Conservation (phyloP, 2,797 vertebrate genomes). For the Enteromius treurensis region DNA sequence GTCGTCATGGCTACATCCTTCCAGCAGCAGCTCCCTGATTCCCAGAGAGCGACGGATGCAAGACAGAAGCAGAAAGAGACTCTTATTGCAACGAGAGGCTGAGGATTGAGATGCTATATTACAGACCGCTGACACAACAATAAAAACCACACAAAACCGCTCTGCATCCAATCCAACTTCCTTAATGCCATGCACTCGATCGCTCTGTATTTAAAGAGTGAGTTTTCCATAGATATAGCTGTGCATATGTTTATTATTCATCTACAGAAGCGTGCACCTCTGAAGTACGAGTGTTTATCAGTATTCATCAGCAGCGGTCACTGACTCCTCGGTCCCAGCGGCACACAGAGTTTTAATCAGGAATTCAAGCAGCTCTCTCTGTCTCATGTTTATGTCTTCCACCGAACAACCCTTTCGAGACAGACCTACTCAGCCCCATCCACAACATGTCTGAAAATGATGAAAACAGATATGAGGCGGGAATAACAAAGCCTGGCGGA, state of each 20-base stretch:
- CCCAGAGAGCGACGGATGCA: conserved; percentile 59
- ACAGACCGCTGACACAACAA: neutral
- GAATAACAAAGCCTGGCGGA: conserved; percentile 21
- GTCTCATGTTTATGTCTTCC: conserved; percentile 29
- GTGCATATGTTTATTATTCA: neutral
- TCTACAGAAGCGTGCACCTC: neutral
- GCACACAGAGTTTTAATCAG: neutral
- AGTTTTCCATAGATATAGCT: too few species aligned
- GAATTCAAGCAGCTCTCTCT: conserved; percentile 15
- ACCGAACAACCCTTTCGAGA: conserved; percentile 22
- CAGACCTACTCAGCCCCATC: conserved; percentile 11
- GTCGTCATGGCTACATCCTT: conserved; percentile 74
- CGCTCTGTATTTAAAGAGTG: neutral
- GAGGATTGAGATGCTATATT: conserved; percentile 25
- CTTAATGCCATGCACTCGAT: too few species aligned
- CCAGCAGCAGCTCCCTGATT: conserved; percentile 60
- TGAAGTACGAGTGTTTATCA: conserved; percentile 20
- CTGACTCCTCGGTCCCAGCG: neutral
- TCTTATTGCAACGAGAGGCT: conserved; percentile 14
- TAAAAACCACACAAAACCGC: neutral
- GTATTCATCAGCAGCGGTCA: neutral
- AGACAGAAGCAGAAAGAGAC: conserved; percentile 32
- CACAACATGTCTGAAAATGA: conserved; percentile 16
- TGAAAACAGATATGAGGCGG: conserved; percentile 6
- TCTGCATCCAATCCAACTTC: neutral